Evolutionary conservation across 2,113 vertebrate species (phyloP).

Genomic region (Bolborhynchus lineola): DNA sequence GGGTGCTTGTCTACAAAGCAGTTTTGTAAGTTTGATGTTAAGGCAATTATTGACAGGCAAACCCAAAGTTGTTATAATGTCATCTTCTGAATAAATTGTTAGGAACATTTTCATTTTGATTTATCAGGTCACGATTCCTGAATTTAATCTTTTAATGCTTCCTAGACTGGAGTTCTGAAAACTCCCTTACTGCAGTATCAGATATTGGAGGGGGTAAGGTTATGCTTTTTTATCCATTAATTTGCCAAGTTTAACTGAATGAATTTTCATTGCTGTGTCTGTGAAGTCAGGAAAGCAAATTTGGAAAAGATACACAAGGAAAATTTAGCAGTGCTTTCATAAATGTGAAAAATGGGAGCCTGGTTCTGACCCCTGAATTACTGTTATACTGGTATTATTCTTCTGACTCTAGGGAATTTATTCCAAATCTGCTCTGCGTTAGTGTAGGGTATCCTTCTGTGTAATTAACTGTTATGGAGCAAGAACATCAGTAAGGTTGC

Average conservation of each 20-base stretch:
- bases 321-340: background rate
- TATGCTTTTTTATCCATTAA: background rate
- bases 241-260: background rate
- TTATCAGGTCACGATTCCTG: background rate
- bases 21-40: background rate
- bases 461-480: background rate
- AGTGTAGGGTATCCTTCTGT: background rate
- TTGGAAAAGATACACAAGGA: background rate
- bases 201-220: background rate
- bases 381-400: background rate
- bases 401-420: background rate
- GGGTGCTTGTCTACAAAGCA: background rate
- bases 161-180: background rate
- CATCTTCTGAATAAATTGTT: background rate
- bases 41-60: background rate
- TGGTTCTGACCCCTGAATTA: background rate
- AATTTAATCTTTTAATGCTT: background rate
- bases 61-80: background rate
- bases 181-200: background rate
- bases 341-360: background rate
- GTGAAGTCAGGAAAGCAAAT: background rate
- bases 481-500: background rate
- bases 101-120: background rate
- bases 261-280: background rate
- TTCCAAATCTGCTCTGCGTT: background rate